phyloP scores from a whole-genome alignment of 2,797 vertebrate species.

The Urosaurus nigricauda region DNA sequence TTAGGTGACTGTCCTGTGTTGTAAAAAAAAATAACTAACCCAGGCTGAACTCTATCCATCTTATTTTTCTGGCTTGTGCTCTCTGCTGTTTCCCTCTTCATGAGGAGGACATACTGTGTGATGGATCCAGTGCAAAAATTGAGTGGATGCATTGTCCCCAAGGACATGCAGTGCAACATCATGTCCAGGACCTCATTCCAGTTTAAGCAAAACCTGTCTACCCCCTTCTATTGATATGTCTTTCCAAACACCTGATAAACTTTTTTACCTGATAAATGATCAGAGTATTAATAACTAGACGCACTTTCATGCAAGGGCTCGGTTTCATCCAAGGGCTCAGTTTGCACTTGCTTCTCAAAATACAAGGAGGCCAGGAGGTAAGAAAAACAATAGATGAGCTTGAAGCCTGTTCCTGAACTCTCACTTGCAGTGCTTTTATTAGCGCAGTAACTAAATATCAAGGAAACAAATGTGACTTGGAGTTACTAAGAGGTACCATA shows the following conservation, averaged over 20 bases:
- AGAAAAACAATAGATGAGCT: neutral
- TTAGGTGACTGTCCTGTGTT: too few species aligned
- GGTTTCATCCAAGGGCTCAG: neutral
- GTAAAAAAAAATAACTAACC: too few species aligned
- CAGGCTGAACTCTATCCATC: too few species aligned
- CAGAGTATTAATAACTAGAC: neutral
- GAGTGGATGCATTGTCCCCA: too few species aligned
- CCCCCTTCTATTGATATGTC: neutral
- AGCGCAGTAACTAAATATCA: constrained; percentile 13
- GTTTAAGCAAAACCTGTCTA: too few species aligned
- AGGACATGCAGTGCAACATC: too few species aligned
- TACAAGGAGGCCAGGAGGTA: neutral
- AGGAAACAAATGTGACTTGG: constrained; percentile 32
- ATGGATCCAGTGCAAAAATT: too few species aligned
- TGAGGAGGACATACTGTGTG: too few species aligned
- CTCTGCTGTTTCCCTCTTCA: too few species aligned
- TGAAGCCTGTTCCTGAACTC: neutral
- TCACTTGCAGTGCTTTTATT: neutral
- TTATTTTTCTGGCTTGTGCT: too few species aligned
- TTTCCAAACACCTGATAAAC: neutral
- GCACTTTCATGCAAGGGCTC: neutral
- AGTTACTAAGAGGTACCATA: constrained; percentile 28
- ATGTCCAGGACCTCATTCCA: too few species aligned
- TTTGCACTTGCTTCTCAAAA: neutral
- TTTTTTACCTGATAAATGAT: neutral